A percentile compares a stretch with the other conserved stretches of the same genome.
These are phyloP conservation scores for Equus quagga DNA, from an alignment of 2,113 vertebrate genomes.

Conservation along the genomic window DNA sequence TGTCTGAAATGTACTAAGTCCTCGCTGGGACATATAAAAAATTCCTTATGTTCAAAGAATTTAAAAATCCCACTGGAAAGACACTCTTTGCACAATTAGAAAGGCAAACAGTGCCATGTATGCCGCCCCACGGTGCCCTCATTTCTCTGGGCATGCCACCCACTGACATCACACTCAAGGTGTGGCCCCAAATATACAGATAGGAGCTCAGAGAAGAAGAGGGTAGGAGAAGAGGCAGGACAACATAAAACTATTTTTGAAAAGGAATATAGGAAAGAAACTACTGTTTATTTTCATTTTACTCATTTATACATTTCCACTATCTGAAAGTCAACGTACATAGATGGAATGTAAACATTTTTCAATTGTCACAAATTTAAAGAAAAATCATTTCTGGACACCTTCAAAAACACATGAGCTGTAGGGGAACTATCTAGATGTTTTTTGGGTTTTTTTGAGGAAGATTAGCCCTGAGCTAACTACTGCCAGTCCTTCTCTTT, in stretches of 20 bases:
- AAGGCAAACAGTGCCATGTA: background rate
- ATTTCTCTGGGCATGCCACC: background rate
- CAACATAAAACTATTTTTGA: background rate
- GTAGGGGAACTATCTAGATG: background rate
- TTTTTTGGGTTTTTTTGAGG: background rate
- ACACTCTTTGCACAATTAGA: background rate
- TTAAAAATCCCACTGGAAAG: background rate
- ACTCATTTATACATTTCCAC: background rate
- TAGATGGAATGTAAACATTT: background rate
- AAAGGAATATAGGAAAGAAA: background rate
- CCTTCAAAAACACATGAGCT: background rate
- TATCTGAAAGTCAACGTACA: background rate
- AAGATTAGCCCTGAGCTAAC: too few relatives aligned
- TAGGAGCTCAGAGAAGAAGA: background rate
- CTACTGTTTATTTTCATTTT: background rate
- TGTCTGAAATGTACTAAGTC: background rate
- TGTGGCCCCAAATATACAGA: rapidly evolving
- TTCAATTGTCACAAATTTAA: slow-evolving; percentile 3
- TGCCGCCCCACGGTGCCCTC: background rate
- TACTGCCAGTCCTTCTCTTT: too few relatives aligned
- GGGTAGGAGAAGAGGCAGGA: background rate
- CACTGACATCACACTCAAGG: background rate
- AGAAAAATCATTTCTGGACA: background rate
- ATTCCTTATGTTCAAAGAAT: background rate
- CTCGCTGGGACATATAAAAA: background rate